phyloP scores from a whole-genome alignment of 2,113 vertebrate genomes.

The Gnathonemus longibarbis region DNA sequence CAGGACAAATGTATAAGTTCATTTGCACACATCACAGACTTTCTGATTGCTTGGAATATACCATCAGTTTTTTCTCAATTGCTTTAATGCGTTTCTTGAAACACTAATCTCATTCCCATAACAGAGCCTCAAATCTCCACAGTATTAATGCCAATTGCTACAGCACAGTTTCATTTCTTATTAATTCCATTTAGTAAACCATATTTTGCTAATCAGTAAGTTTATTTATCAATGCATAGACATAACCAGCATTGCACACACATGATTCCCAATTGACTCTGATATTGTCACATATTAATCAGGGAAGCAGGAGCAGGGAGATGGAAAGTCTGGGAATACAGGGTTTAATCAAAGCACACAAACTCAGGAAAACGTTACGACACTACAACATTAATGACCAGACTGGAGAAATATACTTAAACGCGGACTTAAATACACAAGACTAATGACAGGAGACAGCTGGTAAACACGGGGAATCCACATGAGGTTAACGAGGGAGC shows the following conservation, averaged over 20 bases:
- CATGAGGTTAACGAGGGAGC: too few relatives aligned
- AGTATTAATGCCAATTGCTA: background rate
- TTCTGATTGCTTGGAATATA: background rate
- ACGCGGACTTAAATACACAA: too few relatives aligned
- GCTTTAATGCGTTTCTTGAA: background rate
- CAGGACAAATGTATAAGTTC: background rate
- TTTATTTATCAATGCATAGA: background rate
- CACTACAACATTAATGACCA: too few relatives aligned
- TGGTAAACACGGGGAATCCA: too few relatives aligned
- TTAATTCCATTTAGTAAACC: background rate
- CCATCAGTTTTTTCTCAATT: background rate
- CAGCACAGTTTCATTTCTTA: background rate
- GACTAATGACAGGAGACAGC: too few relatives aligned
- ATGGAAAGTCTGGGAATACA: too few relatives aligned
- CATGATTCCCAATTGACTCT: background rate
- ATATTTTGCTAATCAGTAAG: background rate
- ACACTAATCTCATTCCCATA: background rate
- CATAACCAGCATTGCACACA: background rate
- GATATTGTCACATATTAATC: background rate
- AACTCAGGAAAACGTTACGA: too few relatives aligned
- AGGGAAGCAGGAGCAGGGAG: too few relatives aligned
- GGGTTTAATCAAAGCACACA: too few relatives aligned
- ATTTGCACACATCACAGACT: background rate
- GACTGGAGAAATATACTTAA: too few relatives aligned
- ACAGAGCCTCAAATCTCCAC: background rate